Evolutionary conservation across 1,140 invertebrate genomes (phyloP).

Genomic region (Aphelenchoides fujianensis): DNA sequence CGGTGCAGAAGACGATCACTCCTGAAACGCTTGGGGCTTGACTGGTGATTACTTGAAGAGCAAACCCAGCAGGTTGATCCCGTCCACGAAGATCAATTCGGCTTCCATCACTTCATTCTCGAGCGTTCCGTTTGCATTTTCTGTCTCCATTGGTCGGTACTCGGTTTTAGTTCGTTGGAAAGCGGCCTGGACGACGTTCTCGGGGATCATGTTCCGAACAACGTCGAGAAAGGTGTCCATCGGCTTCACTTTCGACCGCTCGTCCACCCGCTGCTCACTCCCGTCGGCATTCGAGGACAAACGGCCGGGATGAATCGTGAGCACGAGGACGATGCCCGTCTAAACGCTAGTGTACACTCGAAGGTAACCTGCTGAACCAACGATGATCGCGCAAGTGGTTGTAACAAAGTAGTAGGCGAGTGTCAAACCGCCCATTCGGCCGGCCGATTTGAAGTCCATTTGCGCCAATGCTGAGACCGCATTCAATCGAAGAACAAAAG

Average conservation of each 20-base stretch:
- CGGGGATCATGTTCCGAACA: conserved; percentile 58
- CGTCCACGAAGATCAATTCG: conserved; percentile 46
- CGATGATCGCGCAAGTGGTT: conserved; percentile 46
- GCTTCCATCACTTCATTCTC: conserved; percentile 35
- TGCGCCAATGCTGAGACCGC: conserved; percentile 47
- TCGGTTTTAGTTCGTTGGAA: conserved; percentile 59
- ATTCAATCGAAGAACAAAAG: no score
- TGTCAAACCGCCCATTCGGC: conserved; percentile 49
- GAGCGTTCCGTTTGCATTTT: not conserved
- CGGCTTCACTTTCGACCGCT: conserved; percentile 70
- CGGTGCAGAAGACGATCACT: conserved; percentile 62
- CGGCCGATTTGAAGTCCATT: conserved; percentile 45
- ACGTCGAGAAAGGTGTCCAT: conserved; percentile 74
- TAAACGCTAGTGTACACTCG: conserved; percentile 25
- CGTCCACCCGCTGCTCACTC: conserved; percentile 10
- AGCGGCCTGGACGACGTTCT: conserved; percentile 58
- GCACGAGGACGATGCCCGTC: conserved; percentile 47
- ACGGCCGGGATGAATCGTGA: conserved; percentile 49
- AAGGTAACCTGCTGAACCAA: conserved; percentile 24
- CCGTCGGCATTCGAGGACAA: conserved; percentile 43
- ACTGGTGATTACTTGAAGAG: not conserved
- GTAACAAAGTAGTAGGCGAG: conserved; percentile 43
- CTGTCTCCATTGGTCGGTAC: conserved; percentile 38
- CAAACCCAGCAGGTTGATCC: conserved; percentile 58
- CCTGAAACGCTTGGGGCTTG: conserved; percentile 39